Evolutionary conservation across 2,113 vertebrate species (phyloP), one percentile per base, ranked within the genome.

Genomic region (Ia io): DNA sequence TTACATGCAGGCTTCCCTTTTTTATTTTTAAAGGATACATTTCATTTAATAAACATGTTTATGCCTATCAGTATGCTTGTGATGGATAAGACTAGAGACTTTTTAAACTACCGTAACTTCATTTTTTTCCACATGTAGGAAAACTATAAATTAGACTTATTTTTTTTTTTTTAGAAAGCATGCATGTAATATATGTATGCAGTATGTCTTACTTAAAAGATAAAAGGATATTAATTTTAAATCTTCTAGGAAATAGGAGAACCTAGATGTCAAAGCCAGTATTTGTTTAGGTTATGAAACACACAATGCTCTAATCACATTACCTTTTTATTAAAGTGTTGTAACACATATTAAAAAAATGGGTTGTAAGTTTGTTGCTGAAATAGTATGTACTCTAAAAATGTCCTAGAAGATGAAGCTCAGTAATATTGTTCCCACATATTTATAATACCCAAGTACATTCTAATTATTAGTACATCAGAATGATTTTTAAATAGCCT

Each of bases 31-130:
- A 98, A 98, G 90, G 97, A 98, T 96, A 98, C 97, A 97, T 98
- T 97, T 98, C 98, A 98, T 97, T 98, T 98, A 98, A 98, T 98
- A 98, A 98, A 98, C 93, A 96, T 98, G 97, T 98, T 98, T 98
- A 98, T 98, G 97, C 96, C 95, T 98, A 97, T 98, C 97, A 98
- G 98, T 98, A 98, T 98, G 98, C 98, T 98, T 98, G 97, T 97
- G 98, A 97, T 98, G 98, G 98, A 97, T 95, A 93, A 98, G 98
- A 97, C 74, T 88, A 53, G 97, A 97, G 96, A 97, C 92, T 97
- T 98, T 97, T 93, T 97, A 97, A 98, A 97, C 76, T 97, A 96
- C 96, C 97, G 6, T 98, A 98, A 98, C 95, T 97, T 85, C 97
- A 93, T 93, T 97, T 97, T 83, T 97, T 97, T 96, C 95, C 97